phyloP scores from a whole-genome alignment of 2,113 vertebrate species.

The Sander vitreus region DNA sequence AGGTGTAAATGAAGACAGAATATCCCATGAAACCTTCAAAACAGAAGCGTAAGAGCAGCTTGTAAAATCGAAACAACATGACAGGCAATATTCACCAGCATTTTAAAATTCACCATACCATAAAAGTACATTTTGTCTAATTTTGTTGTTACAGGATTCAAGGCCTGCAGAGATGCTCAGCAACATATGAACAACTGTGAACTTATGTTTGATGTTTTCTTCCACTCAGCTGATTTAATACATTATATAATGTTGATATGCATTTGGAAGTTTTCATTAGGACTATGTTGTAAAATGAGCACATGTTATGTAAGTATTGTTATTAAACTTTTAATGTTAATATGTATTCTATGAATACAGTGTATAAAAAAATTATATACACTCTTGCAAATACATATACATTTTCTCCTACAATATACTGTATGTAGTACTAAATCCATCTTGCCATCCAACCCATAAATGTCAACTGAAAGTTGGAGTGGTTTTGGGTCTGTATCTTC shows the following conservation, averaged over 20 bases:
- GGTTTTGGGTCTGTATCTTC: background rate
- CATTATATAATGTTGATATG: background rate
- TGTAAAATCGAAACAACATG: background rate
- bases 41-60: constrained; percentile 78
- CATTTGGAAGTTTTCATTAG: background rate
- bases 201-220: background rate
- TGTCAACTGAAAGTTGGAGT: too few relatives aligned
- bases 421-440: background rate
- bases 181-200: constrained; percentile 58
- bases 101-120: background rate
- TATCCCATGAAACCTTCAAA: constrained; percentile 80
- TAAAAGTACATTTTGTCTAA: background rate
- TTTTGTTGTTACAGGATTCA: constrained; percentile 68
- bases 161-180: constrained; percentile 72
- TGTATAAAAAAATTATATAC: background rate
- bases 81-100: background rate
- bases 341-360: background rate
- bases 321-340: background rate
- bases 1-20: constrained; percentile 75
- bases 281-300: background rate
- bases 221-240: background rate
- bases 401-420: background rate
- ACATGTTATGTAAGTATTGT: background rate
- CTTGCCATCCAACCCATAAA: background rate
- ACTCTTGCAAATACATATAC: background rate